Evolutionary conservation across 2,797 vertebrate species (phyloP).

Genomic region (Acipenser oxyrinchus): DNA sequence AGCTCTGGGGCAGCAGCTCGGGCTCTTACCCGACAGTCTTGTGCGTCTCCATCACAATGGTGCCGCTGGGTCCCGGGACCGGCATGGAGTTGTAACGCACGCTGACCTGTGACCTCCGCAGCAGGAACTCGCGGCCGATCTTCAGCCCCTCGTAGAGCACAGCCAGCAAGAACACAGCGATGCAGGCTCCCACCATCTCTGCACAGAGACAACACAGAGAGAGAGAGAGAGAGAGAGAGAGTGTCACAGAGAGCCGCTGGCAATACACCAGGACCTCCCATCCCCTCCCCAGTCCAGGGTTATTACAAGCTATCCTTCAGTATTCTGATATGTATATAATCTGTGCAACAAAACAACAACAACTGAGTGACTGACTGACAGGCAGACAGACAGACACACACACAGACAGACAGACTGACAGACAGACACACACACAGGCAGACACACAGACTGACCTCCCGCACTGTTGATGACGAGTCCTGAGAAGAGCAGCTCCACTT

Average conservation of each 20-base stretch:
- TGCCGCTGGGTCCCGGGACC: conserved; percentile 85
- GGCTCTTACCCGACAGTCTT: conserved; percentile 90
- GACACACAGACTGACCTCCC: conserved; percentile 68
- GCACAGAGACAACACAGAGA: conserved; percentile 29
- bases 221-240: background rate
- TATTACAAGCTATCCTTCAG: too few relatives aligned
- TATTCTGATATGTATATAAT: background rate
- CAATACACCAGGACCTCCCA: too few relatives aligned
- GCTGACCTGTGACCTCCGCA: conserved; percentile 89
- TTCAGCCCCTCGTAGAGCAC: conserved; percentile 91
- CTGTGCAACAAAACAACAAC: background rate
- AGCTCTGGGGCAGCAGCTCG: background rate
- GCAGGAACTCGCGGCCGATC: conserved; percentile 80
- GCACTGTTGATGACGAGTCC: conserved; percentile 81
- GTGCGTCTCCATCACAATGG: conserved; percentile 91
- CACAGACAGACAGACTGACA: too few relatives aligned
- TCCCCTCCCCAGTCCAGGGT: too few relatives aligned
- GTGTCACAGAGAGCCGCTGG: background rate
- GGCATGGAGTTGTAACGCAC: conserved; percentile 98
- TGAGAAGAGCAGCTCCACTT: conserved; percentile 80
- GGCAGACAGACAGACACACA: background rate
- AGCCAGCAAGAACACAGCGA: conserved; percentile 84
- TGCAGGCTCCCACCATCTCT: conserved; percentile 91
- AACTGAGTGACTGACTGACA: background rate
- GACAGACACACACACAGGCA: background rate